A percentile compares a stretch with the other conserved stretches of the same genome.
Evolutionary conservation across 2,888 invertebrate species (phyloP).

Genomic region (Andrena marginata): DNA sequence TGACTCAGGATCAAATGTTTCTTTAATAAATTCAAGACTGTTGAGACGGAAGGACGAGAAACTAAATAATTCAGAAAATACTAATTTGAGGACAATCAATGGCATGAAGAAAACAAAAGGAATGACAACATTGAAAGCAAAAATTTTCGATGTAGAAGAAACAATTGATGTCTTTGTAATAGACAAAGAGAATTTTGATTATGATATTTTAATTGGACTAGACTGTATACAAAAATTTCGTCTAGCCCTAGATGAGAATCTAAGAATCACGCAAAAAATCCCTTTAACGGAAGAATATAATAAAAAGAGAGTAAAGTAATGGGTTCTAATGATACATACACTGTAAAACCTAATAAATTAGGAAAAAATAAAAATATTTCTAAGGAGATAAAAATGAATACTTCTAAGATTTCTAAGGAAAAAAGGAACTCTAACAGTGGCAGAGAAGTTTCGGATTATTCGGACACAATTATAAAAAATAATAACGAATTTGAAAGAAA

Average conservation of each 20-base stretch:
- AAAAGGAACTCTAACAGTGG: not conserved
- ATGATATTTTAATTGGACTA: conserved; percentile 31
- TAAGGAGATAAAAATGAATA: conserved; percentile 1
- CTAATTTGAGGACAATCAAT: not conserved
- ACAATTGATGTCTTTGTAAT: conserved; percentile 47
- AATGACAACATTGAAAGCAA: conserved; percentile 38
- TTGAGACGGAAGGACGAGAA: conserved; percentile 5
- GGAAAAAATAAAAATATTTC: not conserved
- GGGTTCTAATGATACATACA: not conserved
- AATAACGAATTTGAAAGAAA: not conserved
- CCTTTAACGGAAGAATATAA: not conserved
- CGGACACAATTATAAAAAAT: not conserved
- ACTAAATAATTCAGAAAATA: not conserved
- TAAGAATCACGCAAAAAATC: conserved; percentile 18
- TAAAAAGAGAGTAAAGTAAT: not conserved
- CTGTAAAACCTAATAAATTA: not conserved
- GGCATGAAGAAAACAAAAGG: not conserved
- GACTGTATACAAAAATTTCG: conserved; percentile 26
- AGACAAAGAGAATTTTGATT: conserved; percentile 49
- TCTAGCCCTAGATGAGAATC: conserved; percentile 43
- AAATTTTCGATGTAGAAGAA: conserved; percentile 41
- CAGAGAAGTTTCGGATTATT: not conserved
- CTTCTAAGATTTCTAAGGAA: not conserved
- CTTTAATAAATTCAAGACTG: conserved; percentile 59
- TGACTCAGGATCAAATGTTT: conserved; percentile 64